These are phyloP conservation scores for Lucilia sericata DNA, from an alignment of 1,140 invertebrate genomes.

Conservation along the genomic window DNA sequence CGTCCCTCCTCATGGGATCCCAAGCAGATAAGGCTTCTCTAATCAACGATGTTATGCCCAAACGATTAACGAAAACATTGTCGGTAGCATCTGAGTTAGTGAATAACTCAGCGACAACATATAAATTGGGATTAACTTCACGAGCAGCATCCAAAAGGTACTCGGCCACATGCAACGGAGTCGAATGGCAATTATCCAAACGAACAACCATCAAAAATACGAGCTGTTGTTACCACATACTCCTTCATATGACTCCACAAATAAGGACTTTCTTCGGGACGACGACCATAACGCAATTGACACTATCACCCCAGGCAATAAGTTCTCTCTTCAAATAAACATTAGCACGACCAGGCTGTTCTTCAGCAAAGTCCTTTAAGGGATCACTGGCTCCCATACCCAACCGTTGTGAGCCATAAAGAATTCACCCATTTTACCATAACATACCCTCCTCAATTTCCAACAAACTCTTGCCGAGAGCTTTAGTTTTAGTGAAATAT, in stretches of 20 bases:
- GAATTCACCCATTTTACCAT: slow-evolving; percentile 74
- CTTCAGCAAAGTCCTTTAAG: slow-evolving; percentile 92
- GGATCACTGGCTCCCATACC: slow-evolving; percentile 96
- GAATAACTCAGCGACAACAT: slow-evolving; percentile 97
- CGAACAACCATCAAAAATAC: slow-evolving; percentile 95
- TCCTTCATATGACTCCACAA: slow-evolving; percentile 94
- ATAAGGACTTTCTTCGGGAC: slow-evolving; percentile 90
- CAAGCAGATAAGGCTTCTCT: slow-evolving; percentile 93
- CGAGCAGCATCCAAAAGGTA: slow-evolving; percentile 93
- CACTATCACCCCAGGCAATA: slow-evolving; percentile 97
- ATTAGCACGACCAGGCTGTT: slow-evolving; percentile 75
- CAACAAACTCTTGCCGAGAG: slow-evolving; percentile 65
- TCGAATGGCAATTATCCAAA: slow-evolving; percentile 99
- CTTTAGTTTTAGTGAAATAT: slow-evolving; percentile 67
- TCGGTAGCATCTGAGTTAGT: slow-evolving; percentile 95
- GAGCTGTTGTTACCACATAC: slow-evolving; percentile 90
- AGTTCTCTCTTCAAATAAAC: slow-evolving; percentile 94
- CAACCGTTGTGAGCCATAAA: slow-evolving; percentile 99
- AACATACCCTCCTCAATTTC: slow-evolving; percentile 83
- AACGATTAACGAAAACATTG: slow-evolving; percentile 98
- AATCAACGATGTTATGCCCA: slow-evolving; percentile 97
- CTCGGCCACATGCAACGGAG: slow-evolving; percentile 88
- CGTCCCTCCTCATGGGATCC: slow-evolving; percentile 93
- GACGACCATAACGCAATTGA: slow-evolving; percentile 91
- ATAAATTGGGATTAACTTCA: slow-evolving; percentile 90